Evolutionary conservation across 1,140 invertebrate species (phyloP).

Genomic region (Sipha flava): DNA sequence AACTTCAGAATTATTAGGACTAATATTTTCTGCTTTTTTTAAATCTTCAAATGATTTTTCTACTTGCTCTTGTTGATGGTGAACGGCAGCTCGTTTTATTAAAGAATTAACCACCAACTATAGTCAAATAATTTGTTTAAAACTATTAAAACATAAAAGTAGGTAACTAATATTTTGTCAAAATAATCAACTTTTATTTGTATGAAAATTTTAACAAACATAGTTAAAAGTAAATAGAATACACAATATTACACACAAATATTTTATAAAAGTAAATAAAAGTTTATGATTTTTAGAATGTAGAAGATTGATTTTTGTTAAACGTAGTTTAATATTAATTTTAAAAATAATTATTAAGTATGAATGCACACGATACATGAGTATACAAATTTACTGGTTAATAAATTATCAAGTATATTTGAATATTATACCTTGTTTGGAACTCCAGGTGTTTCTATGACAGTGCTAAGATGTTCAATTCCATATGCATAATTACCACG

Average conservation of each 20-base stretch:
- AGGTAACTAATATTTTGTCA: too few relatives aligned
- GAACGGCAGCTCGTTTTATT: constrained; percentile 77
- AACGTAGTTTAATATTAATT: too few relatives aligned
- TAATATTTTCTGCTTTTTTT: constrained; percentile 60
- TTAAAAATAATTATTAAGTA: too few relatives aligned
- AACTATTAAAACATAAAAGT: background rate
- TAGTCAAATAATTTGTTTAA: constrained; percentile 7
- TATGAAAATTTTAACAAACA: too few relatives aligned
- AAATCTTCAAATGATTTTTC: constrained; percentile 71
- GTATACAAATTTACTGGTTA: too few relatives aligned
- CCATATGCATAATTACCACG: constrained; percentile 62
- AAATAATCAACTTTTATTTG: too few relatives aligned
- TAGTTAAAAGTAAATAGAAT: too few relatives aligned
- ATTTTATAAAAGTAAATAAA: too few relatives aligned
- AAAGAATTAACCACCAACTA: constrained; percentile 70
- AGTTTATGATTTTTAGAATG: too few relatives aligned
- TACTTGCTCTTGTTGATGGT: constrained; percentile 67
- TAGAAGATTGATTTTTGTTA: too few relatives aligned
- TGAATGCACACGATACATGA: too few relatives aligned
- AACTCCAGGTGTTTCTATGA: constrained; percentile 53
- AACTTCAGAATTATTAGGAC: constrained; percentile 72
- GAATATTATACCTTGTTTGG: constrained; percentile 45
- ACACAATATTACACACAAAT: background rate
- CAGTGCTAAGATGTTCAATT: constrained; percentile 57
- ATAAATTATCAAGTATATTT: too few relatives aligned